Conservation (phyloP, 2,113 vertebrate species). For the Miniopterus natalensis region DNA sequence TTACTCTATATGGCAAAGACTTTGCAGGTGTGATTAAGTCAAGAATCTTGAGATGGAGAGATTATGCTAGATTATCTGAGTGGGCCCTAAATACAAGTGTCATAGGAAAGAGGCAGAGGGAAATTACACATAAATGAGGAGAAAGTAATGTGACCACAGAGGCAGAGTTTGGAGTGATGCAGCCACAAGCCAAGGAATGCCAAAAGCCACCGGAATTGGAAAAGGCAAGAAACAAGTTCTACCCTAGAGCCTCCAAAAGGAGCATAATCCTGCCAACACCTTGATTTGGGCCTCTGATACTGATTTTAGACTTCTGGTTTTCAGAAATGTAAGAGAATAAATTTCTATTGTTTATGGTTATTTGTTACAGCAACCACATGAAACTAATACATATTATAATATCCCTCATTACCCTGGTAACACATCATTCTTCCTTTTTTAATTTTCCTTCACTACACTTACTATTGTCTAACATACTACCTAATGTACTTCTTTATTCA, state of each 20-base stretch:
- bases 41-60: too few species aligned
- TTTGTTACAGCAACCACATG: too few species aligned
- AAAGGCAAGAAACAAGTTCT: background rate
- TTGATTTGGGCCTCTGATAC: background rate
- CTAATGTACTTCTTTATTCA: background rate
- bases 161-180: too few species aligned
- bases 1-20: background rate
- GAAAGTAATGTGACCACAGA: too few species aligned
- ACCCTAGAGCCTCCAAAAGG: background rate
- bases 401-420: background rate
- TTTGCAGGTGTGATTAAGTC: too few species aligned
- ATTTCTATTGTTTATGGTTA: too few species aligned
- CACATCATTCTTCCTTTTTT: background rate
- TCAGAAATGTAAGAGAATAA: too few species aligned
- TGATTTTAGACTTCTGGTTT: too few species aligned
- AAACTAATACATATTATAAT: background rate
- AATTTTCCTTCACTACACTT: background rate
- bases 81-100: too few species aligned
- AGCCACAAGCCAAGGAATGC: background rate
- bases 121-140: too few species aligned
- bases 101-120: too few species aligned
- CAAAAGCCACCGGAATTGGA: background rate
- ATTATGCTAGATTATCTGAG: too few species aligned
- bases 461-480: background rate
- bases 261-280: background rate